Conservation (phyloP, 1,140 invertebrate species). For the Nilaparvata lugens region DNA sequence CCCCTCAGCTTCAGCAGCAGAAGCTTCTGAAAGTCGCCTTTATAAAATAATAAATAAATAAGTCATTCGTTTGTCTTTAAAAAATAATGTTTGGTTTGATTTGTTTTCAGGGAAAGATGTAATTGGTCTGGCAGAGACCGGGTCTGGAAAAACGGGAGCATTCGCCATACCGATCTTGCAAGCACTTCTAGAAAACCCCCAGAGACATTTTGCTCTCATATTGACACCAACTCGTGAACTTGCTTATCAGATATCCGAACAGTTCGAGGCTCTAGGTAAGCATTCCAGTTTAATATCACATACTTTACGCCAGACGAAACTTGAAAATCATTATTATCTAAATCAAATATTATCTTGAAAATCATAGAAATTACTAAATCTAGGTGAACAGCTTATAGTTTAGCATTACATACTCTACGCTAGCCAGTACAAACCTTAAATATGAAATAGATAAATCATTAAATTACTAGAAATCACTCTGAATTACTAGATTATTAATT, state of each 20-base stretch:
- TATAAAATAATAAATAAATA: neutral
- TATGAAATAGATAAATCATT: no score
- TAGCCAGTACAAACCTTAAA: no score
- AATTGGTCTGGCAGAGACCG: constrained; percentile 94
- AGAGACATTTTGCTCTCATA: constrained; percentile 88
- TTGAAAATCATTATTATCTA: no score
- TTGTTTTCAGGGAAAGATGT: constrained; percentile 66
- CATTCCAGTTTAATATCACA: no score
- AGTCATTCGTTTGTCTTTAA: neutral
- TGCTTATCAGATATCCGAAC: constrained; percentile 92
- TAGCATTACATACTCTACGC: no score
- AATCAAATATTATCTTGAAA: no score
- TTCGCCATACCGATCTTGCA: constrained; percentile 96
- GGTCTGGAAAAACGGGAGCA: constrained; percentile 96
- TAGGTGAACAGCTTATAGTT: no score
- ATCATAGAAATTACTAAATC: no score
- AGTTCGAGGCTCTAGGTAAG: constrained; percentile 86
- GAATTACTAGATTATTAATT: neutral
- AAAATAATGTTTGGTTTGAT: no score
- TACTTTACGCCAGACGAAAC: no score
- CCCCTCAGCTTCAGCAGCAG: no score
- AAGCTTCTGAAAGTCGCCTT: neutral
- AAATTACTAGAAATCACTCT: no score
- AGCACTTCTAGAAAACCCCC: constrained; percentile 78
- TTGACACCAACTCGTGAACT: constrained; percentile 95